Conservation (phyloP, 2,888 invertebrate species). For the Lathronympha strigana region DNA sequence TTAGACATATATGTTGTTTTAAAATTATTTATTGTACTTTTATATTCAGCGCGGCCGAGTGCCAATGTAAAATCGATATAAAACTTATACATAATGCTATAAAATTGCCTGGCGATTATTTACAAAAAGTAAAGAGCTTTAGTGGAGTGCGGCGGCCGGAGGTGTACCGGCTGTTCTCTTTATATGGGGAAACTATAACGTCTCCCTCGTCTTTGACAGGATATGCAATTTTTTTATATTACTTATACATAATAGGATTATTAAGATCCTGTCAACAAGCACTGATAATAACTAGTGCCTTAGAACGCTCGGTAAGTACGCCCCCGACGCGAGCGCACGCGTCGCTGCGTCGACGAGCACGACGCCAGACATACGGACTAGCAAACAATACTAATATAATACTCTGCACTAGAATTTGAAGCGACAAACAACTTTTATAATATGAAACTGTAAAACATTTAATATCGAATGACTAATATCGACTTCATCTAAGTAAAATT, state of each 20-base stretch:
- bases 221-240: background rate
- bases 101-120: conserved; percentile 64
- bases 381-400: conserved; percentile 23
- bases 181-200: background rate
- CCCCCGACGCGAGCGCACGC: conserved; percentile 15
- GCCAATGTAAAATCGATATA: conserved; percentile 79
- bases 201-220: background rate
- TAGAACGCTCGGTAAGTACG: background rate
- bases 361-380: conserved; percentile 24
- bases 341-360: background rate
- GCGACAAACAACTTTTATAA: conserved; percentile 27
- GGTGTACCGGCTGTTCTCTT: conserved; percentile 26
- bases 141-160: conserved; percentile 45
- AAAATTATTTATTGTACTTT: conserved; percentile 81
- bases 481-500: conserved; percentile 39
- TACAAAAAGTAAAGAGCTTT: conserved; percentile 52
- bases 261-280: background rate
- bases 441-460: conserved; percentile 29
- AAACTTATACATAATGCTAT: conserved; percentile 73
- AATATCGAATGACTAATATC: conserved; percentile 34
- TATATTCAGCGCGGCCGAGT: conserved; percentile 69
- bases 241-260: background rate
- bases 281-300: background rate
- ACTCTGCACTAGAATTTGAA: conserved; percentile 22
- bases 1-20: conserved; percentile 71